Conservation (phyloP, 2,888 invertebrate species). For the Nesidiocoris tenuis region DNA sequence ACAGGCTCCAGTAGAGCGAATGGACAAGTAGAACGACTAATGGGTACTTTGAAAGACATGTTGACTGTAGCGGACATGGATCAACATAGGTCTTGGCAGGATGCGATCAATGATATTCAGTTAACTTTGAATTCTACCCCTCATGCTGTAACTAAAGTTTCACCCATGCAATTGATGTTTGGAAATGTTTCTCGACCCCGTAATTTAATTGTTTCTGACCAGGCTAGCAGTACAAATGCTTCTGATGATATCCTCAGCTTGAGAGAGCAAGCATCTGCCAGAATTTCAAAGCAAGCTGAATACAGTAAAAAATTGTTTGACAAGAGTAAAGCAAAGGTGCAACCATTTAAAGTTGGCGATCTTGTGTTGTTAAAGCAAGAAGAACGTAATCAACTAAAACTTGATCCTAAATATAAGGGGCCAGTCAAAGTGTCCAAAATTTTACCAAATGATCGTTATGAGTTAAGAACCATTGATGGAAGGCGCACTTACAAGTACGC, state of each 20-base stretch:
- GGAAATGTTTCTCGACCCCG: slow-evolving; percentile 20
- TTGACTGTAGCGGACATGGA: slow-evolving; percentile 30
- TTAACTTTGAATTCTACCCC: slow-evolving; percentile 15
- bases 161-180: slow-evolving; percentile 33
- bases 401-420: slow-evolving; percentile 16
- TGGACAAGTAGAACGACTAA: slow-evolving; percentile 44
- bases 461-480: slow-evolving; percentile 7
- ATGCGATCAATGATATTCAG: slow-evolving; percentile 22
- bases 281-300: slow-evolving; percentile 11
- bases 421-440: slow-evolving; percentile 11
- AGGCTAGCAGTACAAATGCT: background rate
- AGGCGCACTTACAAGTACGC: slow-evolving; percentile 13
- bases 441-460: slow-evolving; percentile 16
- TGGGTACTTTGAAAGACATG: slow-evolving; percentile 32
- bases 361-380: slow-evolving; percentile 16
- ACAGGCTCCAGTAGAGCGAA: slow-evolving; percentile 51
- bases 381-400: slow-evolving; percentile 10
- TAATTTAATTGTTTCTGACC: slow-evolving; percentile 9
- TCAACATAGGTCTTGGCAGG: slow-evolving; percentile 28
- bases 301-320: slow-evolving; percentile 22
- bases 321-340: slow-evolving; percentile 10
- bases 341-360: slow-evolving; percentile 14
- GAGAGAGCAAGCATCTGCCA: slow-evolving; percentile 27
- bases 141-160: slow-evolving; percentile 24
- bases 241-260: slow-evolving; percentile 5